Base-by-base conservation (phyloP, 35 echinoderm and acorn worm species). In the Anneissia japonica region DNA sequence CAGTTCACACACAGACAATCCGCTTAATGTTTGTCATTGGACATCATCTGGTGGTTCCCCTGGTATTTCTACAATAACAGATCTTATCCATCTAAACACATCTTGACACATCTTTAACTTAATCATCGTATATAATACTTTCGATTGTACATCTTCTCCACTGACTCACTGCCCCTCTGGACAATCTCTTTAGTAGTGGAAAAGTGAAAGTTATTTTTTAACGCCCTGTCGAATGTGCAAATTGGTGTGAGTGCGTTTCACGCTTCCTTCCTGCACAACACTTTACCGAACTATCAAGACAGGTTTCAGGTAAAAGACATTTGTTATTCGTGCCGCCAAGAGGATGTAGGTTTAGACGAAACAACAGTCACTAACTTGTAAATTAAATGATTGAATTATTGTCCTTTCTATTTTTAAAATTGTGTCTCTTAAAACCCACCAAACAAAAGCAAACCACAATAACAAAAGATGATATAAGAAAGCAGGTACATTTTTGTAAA, bases 91-190 rank as follows among this genome's bases (percentile, higher is more conserved):
- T 64, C 26, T 64, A 64, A 64, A 64, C 26, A 64, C 51, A 64
- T 19, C 11, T 64, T 64, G 51, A 64, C 51, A 64, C 21, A 64
- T 6, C 51, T 23, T 64, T 64, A 64, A 64, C 51, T 64, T 64
- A 64, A 64, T 64, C 51, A 64, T 64, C 51, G 51, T 64, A 64
- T 64, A 64, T 64, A 64, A 64, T 64, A 64, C 51, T 64, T 64
- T 64, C 51, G 51, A 64, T 64, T 64, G 51, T 64, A 64, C 19
- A 64, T 64, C 51, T 64, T 64, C 51, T 64, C 51, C 9, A 64
- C 51, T 64, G 51, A 64, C 6, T 64, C 51, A 64, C 51, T 26
- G 26, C 51, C 51, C 21, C 7, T 64, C 51, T 64, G 51, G 51
- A 64, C 21, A 64, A 64, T 23, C 10, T 64, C 1, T 9, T 64